Evolutionary conservation across 2,113 vertebrate species (phyloP), one percentile per base, ranked within the genome.

Genomic region (Pavo muticus): DNA sequence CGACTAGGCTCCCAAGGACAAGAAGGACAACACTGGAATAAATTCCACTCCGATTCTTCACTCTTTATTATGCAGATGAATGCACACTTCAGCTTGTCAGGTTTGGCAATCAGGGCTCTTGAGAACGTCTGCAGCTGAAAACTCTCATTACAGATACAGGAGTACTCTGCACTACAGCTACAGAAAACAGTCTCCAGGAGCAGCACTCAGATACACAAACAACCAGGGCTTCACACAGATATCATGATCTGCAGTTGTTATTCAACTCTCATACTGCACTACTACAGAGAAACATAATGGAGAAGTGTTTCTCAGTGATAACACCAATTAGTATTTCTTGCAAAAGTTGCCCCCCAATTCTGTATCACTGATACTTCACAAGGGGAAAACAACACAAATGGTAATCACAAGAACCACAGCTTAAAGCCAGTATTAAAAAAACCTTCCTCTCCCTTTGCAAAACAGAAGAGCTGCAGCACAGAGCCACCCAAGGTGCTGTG

Each of bases 21-120:
- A 91, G 61, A 59, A 87, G 39, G 59, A 40, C 69, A 85, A 78
- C 35, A 74, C 35, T 78, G 71, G 91, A 89, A 95, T 87, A 86
- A 73, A 87, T 94, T 73, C 87, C 42, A 52, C 27, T 83, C 63
- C 37, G 42, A 87, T 85, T 89, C 76, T 84, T 72, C 82, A 27
- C 50, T 39, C 37, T 95, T 95, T 91, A 93, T 93, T 87, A 96
- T 94, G 90, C 88, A 97, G 96, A 97, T 94, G 29, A 84, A 80
- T 40, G 64, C 84, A 93, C 42, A 32, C 70, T 90, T 88, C 50
- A 93, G 42, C 91, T 94, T 82, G 39, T 94, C 82, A 71, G 80
- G 78, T 88, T 85, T 93, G 84, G 73, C 94, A 94, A 85, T 94
- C 79, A 93, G 64, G 64, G 73, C 70, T 80, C 73, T 21, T 52